Evolutionary conservation across 2,797 vertebrate genomes (phyloP), one percentile per base, ranked within the genome.

Genomic region (Phyllotis vaccarum): DNA sequence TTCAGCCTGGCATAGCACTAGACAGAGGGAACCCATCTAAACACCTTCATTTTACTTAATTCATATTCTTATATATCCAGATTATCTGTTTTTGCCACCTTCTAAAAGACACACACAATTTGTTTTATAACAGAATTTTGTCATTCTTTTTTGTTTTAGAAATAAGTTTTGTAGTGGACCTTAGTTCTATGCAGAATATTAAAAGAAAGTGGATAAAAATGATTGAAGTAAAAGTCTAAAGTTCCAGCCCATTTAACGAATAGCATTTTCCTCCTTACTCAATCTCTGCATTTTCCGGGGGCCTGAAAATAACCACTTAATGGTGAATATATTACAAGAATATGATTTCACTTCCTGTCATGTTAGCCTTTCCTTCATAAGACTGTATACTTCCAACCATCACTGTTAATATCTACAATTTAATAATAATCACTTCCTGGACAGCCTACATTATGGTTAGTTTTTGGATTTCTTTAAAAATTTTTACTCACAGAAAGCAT

Each of bases 121-220:
- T 76, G 40, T 54, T 86, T 92, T 52, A 72, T 46, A 56, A 21
- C 31, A 93, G 6, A 70, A 5, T 2, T 82, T 83, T 83, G 6
- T 52, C 24, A 79, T 64, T 52, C 16, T 21, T 80, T 91, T 29
- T 34, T 17, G 22, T 94, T 89, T 92, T 62, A 90, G n/a, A 76
- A 81, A 52, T 72, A 75, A 27, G 8, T 27, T 27, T 78, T 14
- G 3, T 52, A 54, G 16, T 83, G 17, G 34, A 76, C 31, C 22
- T 72, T 66, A 83, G 13, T 49, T 64, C 86, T 93, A 37, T 68
- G 21, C 5, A 81, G 54, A 91, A 82, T 7, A 13, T 6, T 5
- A 37, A 90, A 87, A 91, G 93, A 94, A 93, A 87, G 40, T 56
- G 52, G 12, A 34, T 74, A 24, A 82, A 43, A 70, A 72, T 56